phyloP scores from a whole-genome alignment of 2,113 vertebrate species.

The Amblyornis subalaris region DNA sequence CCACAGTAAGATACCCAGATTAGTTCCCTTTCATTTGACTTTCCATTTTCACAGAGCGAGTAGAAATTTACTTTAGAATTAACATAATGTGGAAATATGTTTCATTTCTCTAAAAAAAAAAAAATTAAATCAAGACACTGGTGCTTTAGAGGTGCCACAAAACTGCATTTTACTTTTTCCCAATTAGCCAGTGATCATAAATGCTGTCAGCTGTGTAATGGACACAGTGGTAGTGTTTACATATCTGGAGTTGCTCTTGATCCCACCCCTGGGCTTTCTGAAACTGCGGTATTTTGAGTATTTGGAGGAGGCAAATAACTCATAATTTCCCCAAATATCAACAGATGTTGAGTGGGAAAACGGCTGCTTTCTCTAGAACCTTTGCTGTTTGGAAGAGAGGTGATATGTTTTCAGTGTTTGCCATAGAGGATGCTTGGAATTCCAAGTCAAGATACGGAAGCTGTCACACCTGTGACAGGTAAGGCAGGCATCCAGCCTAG shows the following conservation, averaged over 20 bases:
- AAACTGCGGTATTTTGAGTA: background rate
- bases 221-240: background rate
- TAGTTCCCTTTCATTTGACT: constrained; percentile 54
- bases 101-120: background rate
- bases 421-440: background rate
- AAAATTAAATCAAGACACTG: background rate
- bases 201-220: background rate
- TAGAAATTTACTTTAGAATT: constrained; percentile 9
- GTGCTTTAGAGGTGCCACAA: background rate
- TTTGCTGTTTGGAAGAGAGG: background rate
- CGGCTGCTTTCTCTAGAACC: background rate
- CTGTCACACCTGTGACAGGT: background rate
- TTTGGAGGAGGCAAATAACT: background rate
- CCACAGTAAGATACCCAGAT: constrained; percentile 34
- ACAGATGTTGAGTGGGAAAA: background rate
- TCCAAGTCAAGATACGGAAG: background rate
- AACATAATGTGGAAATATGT: background rate
- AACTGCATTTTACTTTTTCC: background rate
- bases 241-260: background rate
- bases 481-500: background rate
- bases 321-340: background rate
- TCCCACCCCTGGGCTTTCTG: background rate
- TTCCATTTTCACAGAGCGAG: constrained; percentile 13
- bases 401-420: background rate
- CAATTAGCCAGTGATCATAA: background rate